Conservation (phyloP, 1,140 invertebrate genomes). For the Sarcophaga bullata region DNA sequence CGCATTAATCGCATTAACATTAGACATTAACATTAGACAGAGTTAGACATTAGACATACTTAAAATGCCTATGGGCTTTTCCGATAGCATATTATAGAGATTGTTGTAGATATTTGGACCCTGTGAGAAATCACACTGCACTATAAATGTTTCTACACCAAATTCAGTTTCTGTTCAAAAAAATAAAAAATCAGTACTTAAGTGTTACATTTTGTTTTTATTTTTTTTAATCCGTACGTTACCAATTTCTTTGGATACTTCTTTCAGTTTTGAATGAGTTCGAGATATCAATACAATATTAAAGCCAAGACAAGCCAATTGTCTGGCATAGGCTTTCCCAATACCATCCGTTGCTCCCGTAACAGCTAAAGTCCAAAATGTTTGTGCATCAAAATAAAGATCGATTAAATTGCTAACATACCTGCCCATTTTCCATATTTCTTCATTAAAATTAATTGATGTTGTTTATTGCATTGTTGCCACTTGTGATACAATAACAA, state of each 20-base stretch:
- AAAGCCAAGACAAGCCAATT: conserved; percentile 80
- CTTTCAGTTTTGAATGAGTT: conserved; percentile 77
- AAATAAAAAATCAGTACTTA: background rate
- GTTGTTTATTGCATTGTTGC: conserved; percentile 1
- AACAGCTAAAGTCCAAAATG: conserved; percentile 72
- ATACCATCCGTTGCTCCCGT: conserved; percentile 96
- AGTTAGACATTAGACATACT: conserved; percentile 68
- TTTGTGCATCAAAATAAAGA: conserved; percentile 28
- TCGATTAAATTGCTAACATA: background rate
- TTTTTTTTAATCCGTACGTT: conserved; percentile 25
- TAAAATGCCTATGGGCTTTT: conserved; percentile 80
- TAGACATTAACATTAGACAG: background rate
- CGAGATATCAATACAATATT: conserved; percentile 88
- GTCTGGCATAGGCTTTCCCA: conserved; percentile 86
- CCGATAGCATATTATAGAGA: conserved; percentile 74
- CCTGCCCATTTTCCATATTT: conserved; percentile 53
- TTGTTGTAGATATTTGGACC: conserved; percentile 75
- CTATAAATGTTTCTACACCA: conserved; percentile 76
- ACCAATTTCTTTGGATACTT: conserved; percentile 81
- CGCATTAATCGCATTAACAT: background rate
- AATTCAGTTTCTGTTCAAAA: conserved; percentile 68
- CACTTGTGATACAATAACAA: conserved; percentile 40
- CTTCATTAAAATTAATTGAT: conserved; percentile 47
- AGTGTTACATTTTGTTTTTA: background rate
- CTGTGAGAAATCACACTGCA: conserved; percentile 82